Base-by-base conservation (phyloP, 2,888 invertebrate species). In the Hybos culiciformis region DNA sequence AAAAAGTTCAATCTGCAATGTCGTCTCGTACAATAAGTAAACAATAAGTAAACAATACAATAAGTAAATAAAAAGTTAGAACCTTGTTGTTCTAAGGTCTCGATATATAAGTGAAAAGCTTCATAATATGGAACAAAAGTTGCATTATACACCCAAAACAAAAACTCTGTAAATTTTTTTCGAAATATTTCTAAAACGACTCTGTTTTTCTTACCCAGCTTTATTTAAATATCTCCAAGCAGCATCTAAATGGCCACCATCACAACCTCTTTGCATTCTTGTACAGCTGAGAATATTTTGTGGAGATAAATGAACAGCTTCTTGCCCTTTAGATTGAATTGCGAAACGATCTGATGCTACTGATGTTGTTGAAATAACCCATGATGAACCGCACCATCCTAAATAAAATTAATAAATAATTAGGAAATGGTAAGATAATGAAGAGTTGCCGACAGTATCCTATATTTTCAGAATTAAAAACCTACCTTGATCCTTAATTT, bases 271-370 rank as follows among this genome's bases (percentile, higher is more conserved):
- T 33, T 78, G 75, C 46, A 78, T 73, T 39, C 72, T 73, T 60
- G 86, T 84, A 60, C 96, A 96, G 0, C 88, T 86, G 3, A 96
- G 63, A 20, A 96, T 70, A 48, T 87, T 82, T 61, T 96, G 94
- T 0, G 88, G 74, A 42, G 92, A 85, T 26, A 94, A 69, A 24
- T 70, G 62, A 6, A 81, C 72, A 14, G 72, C 69, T 59, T 88
- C 85, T 9, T 70, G 70, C 1, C 91, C 92, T 52, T 81, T 78
- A 7, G 87, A 87, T 63, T 88, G 83, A 51, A 94, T 84, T 5
- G 83, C 83, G 54, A 83, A 80, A 56, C 86, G 75, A 63, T 86
- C 86, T 39, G 83, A 81, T 42, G 82, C 82, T 31, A 88, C 80
- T 12, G 78, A 76, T 11, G 83, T 80, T 0, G 92, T 83, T 1